Conservation (phyloP, 2,113 vertebrate genomes). For the Macrotis lagotis region DNA sequence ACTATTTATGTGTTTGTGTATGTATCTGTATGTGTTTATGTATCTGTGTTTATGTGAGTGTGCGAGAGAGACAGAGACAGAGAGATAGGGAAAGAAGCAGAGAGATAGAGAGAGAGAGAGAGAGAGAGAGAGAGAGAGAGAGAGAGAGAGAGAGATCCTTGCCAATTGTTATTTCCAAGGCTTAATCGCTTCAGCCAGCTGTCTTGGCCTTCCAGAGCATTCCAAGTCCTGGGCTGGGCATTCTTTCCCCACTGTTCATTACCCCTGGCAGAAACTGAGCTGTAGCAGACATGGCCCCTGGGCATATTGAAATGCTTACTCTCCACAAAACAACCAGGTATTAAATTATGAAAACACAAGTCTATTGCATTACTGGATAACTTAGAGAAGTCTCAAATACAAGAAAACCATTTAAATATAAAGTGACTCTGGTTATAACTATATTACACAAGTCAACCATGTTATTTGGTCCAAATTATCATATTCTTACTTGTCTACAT, state of each 20-base stretch:
- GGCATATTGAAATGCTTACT: not conserved
- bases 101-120: not conserved
- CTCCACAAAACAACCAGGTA: not conserved
- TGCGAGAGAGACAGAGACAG: too few species aligned
- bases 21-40: not conserved
- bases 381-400: not conserved
- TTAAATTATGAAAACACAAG: not conserved
- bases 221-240: not conserved
- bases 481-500: constrained; percentile 26
- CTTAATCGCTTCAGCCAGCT: constrained; percentile 48
- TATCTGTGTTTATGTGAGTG: too few species aligned
- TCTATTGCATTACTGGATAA: not conserved
- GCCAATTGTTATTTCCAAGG: constrained; percentile 32
- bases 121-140: not conserved
- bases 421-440: not conserved
- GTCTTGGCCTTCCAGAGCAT: constrained; percentile 35
- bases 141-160: not conserved
- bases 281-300: not conserved
- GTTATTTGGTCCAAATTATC: not conserved
- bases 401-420: not conserved
- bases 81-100: too few species aligned
- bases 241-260: not conserved
- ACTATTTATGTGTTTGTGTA: not conserved
- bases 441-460: not conserved
- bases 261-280: constrained; percentile 27